Evolutionary conservation across 2,888 invertebrate species (phyloP).

Genomic region (Frankliniella fusca): DNA sequence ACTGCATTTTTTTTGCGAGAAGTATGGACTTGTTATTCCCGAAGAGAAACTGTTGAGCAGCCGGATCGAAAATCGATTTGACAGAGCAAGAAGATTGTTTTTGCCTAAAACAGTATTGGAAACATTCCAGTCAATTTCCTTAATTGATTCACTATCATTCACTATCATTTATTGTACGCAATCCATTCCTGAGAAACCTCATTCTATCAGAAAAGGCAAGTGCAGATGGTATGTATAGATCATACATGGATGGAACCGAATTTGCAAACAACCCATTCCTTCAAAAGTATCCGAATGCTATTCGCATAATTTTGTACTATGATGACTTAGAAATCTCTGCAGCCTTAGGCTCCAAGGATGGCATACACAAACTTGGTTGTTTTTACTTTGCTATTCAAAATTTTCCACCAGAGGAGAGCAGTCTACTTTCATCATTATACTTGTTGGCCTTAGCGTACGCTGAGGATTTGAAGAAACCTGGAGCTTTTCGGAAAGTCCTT

Average conservation of each 20-base stretch:
- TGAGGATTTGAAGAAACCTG: background rate
- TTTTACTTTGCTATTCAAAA: background rate
- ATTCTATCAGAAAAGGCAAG: background rate
- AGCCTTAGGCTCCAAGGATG: background rate
- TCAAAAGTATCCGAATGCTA: background rate
- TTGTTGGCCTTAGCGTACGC: background rate
- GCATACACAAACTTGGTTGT: background rate
- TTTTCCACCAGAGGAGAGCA: background rate
- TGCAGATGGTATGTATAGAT: background rate
- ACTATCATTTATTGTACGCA: background rate
- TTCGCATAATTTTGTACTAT: background rate
- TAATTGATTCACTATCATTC: background rate
- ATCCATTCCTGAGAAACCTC: background rate
- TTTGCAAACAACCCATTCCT: background rate
- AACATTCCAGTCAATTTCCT: background rate
- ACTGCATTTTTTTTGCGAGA: background rate
- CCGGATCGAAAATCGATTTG: background rate
- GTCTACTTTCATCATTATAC: background rate
- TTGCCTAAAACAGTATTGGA: background rate
- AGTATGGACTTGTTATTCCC: background rate
- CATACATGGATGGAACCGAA: background rate
- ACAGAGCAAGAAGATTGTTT: background rate
- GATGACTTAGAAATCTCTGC: background rate
- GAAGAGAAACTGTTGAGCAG: background rate
- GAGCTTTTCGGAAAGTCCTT: background rate